These are phyloP conservation scores for Drosophila basisetae DNA, from an alignment of 2,888 invertebrate species.

Conservation along the genomic window DNA sequence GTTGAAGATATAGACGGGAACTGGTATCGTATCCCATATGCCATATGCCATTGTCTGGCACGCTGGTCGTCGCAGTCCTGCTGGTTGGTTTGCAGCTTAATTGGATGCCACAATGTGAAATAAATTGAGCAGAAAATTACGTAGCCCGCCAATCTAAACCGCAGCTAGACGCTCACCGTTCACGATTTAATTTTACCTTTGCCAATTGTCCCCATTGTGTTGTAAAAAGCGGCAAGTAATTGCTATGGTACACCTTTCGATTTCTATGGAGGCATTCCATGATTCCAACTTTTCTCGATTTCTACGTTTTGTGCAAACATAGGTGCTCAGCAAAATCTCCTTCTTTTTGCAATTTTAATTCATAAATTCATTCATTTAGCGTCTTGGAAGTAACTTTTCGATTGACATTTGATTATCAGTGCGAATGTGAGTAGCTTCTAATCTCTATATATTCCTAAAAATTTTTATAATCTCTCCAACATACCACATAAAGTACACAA, in stretches of 20 bases:
- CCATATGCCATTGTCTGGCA: conserved; percentile 40
- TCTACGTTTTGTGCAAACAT: neutral
- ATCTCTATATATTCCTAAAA: neutral
- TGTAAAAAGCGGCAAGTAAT: conserved; percentile 56
- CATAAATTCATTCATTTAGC: neutral
- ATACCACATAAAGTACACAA: neutral
- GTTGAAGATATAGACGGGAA: conserved; percentile 23
- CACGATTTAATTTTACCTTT: conserved; percentile 57
- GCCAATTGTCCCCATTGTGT: conserved; percentile 68
- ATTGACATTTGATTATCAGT: neutral
- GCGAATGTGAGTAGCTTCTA: neutral
- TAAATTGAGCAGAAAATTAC: conserved; percentile 86
- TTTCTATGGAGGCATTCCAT: conserved; percentile 1
- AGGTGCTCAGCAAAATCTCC: neutral
- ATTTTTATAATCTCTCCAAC: neutral
- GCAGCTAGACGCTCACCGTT: conserved; percentile 57
- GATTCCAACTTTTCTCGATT: neutral
- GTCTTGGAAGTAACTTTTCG: neutral
- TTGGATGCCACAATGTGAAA: conserved; percentile 85
- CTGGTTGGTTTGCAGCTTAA: conserved; percentile 81
- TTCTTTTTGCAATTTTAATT: neutral
- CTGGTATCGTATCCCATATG: conserved; percentile 13
- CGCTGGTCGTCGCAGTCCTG: conserved; percentile 24
- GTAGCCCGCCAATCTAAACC: conserved; percentile 79
- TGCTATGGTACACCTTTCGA: conserved; percentile 33